Percentiles rank a stretch among this genome's conserved stretches.
phyloP scores from a whole-genome alignment of 2,797 vertebrate genomes.

The Schizopygopsis malacanthus region DNA sequence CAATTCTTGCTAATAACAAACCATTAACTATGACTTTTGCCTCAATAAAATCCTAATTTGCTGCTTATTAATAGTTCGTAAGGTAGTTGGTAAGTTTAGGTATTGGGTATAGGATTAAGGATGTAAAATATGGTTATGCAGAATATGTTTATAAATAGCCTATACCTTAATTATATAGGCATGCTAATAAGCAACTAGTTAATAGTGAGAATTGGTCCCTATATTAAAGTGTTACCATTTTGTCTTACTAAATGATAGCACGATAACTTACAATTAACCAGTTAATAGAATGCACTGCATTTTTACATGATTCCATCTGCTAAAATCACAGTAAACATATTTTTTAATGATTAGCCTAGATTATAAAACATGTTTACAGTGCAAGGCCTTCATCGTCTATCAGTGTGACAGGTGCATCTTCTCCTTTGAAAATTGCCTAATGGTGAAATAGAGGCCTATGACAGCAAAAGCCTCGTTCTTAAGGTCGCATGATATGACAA shows the following conservation, averaged over 20 bases:
- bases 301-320: not conserved
- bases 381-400: slow-evolving; percentile 4
- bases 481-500: slow-evolving; percentile 45
- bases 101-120: not conserved
- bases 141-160: not conserved
- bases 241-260: not conserved
- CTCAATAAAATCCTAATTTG: not conserved
- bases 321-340: not conserved
- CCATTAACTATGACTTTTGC: no score
- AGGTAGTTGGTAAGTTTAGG: not conserved
- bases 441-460: slow-evolving; percentile 29
- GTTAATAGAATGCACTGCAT: not conserved
- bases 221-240: not conserved
- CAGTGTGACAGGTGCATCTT: slow-evolving; percentile 29
- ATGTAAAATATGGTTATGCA: not conserved
- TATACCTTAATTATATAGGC: not conserved
- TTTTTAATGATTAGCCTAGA: not conserved
- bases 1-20: not conserved
- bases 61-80: not conserved
- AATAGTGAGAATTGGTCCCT: not conserved
- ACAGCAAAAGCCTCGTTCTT: slow-evolving; percentile 36
- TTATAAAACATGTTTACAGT: not conserved
- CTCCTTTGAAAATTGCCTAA: slow-evolving; percentile 14
- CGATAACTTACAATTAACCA: no score
- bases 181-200: not conserved